A percentile compares a stretch with the other conserved stretches of the same genome.
These are phyloP conservation scores for Rhadinocentrus ornatus DNA, from an alignment of 2,797 vertebrate species.

Conservation along the genomic window DNA sequence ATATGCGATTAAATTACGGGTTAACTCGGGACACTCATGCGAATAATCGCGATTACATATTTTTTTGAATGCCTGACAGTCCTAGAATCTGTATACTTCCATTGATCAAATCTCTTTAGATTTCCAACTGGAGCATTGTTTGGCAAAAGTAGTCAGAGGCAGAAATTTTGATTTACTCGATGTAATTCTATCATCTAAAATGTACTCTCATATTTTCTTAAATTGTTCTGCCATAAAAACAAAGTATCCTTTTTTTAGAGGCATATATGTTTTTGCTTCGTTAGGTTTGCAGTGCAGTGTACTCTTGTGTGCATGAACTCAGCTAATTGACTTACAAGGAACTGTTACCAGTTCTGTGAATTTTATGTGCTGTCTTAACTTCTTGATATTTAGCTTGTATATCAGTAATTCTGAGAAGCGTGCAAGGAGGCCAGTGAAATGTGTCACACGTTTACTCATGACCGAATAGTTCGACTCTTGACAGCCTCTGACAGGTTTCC, in stretches of 20 bases:
- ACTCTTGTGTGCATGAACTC: conserved; percentile 32
- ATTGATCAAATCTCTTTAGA: no score
- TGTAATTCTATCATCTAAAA: not conserved
- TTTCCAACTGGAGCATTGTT: no score
- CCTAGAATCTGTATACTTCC: no score
- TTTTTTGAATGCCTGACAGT: no score
- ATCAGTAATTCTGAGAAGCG: conserved; percentile 76
- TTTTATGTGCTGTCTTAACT: conserved; percentile 32
- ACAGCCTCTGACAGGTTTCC: conserved; percentile 68
- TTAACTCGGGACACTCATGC: no score
- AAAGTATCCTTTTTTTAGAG: not conserved
- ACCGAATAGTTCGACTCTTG: conserved; percentile 44
- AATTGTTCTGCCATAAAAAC: not conserved
- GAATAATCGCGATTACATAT: no score
- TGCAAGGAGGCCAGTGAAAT: conserved; percentile 59
- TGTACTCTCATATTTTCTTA: not conserved
- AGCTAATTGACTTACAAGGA: conserved; percentile 60
- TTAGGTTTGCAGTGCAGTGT: conserved; percentile 47
- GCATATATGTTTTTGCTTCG: conserved; percentile 23
- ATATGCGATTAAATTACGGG: no score
- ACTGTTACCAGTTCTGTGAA: conserved; percentile 67
- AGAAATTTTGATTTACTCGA: not conserved
- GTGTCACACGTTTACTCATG: conserved; percentile 74
- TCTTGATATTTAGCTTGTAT: conserved; percentile 53
- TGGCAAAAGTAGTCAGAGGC: no score